Conservation (phyloP, 2,113 vertebrate species). For the Paracanthobrama guichenoti region DNA sequence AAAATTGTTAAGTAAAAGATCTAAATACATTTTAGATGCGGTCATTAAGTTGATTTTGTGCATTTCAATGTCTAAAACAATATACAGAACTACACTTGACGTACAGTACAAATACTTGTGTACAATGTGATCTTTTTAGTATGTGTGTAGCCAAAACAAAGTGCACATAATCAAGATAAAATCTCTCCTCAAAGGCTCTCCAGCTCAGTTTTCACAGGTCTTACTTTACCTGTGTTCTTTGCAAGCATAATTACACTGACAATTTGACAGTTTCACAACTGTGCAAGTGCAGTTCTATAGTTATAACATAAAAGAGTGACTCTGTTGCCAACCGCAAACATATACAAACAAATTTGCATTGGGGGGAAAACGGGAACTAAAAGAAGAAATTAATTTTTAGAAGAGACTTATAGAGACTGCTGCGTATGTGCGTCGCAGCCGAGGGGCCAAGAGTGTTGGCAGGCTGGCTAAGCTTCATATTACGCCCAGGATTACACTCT, state of each 20-base stretch:
- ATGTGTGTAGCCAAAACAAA: constrained; percentile 23
- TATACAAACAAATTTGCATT: constrained; percentile 64
- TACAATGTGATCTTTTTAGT: too few relatives aligned
- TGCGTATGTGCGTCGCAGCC: constrained; percentile 62
- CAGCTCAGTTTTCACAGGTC: constrained; percentile 21
- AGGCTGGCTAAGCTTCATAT: constrained; percentile 71
- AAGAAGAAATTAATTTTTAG: constrained; percentile 70
- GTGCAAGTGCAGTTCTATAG: constrained; percentile 61
- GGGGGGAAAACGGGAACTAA: constrained; percentile 63
- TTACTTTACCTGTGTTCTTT: constrained; percentile 56
- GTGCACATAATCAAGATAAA: not conserved
- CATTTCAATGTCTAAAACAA: not conserved
- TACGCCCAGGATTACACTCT: constrained; percentile 76
- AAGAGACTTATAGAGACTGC: constrained; percentile 61
- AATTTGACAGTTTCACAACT: constrained; percentile 54
- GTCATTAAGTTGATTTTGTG: not conserved
- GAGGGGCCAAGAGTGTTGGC: constrained; percentile 67
- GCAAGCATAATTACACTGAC: constrained; percentile 46
- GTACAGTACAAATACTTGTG: not conserved
- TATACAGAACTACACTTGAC: not conserved
- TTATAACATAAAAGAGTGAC: constrained; percentile 71
- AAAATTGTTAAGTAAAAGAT: too few relatives aligned
- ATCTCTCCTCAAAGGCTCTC: constrained; percentile 26
- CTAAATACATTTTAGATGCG: not conserved
- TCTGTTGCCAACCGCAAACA: constrained; percentile 59